Evolutionary conservation across 2,888 invertebrate species (phyloP), one percentile per base, ranked within the genome.

Genomic region (Melinopterus prodromus): DNA sequence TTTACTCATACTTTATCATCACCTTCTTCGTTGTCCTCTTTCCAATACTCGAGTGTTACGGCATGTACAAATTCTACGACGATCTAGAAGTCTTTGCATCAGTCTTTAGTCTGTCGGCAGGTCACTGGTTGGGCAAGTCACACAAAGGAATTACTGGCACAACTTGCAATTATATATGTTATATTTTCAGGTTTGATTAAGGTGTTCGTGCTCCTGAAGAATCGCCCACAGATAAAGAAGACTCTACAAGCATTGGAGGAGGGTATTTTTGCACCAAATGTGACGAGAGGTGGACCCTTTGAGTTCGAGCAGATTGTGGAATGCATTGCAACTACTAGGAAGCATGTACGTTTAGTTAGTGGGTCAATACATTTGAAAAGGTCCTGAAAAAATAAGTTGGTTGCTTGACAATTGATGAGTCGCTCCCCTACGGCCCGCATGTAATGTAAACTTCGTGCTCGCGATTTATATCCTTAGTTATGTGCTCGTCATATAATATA

Each of bases 101-200:
- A 15, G 79, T 82, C 69, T 76, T 71, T 16, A 74, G 80, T 71
- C 79, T 82, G 38, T 69, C 79, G 15, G 16, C 77, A 0, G 78
- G 79, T 7, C 81, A 80, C 5, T 76, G 69, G 4, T 77, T 82
- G 35, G 82, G 82, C 81, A 81, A 80, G 16, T 38, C 7, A 71
- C 14, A 38, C 6, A 16, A 53, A 16, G 9, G 7, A 7, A 12
- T 71, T 15, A 78, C 0, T 78, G 7, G 16, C 16, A 36, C 72
- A 16, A 72, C n/a, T 35, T 2, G 26, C 26, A 16, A 15, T 26
- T 26, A 16, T 69, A 16, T 5, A 26, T 26, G 26, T 15, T 16
- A 69, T n/a, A 26, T 38, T 81, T 82, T 16, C 72, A 83, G 83
- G 82, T 26, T 70, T 82, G 4, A 74, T 80, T 12, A 83, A 83